A percentile compares a stretch with the other conserved stretches of the same genome.
phyloP scores from a whole-genome alignment of 2,113 vertebrate species.

The Nycticorax nycticorax region DNA sequence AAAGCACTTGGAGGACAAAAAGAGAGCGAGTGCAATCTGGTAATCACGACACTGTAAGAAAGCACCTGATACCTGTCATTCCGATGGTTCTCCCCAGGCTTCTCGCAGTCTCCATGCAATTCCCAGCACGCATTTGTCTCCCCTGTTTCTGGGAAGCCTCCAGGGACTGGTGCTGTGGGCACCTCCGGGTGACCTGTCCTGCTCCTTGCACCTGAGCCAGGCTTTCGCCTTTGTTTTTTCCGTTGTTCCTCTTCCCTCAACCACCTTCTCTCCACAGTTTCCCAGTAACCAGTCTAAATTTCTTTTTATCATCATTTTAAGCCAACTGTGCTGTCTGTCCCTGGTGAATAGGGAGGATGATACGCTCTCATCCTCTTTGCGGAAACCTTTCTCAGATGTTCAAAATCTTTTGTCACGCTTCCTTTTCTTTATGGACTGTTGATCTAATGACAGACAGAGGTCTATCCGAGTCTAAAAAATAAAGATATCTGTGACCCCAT shows the following conservation, averaged over 20 bases:
- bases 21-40: not conserved
- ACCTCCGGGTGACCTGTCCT: not conserved
- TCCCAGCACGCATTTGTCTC: not conserved
- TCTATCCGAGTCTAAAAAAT: not conserved
- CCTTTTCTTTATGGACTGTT: not conserved
- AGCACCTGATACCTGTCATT: not conserved
- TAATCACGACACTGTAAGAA: not conserved
- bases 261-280: not conserved
- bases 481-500: not conserved
- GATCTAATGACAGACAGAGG: not conserved
- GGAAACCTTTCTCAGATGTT: conserved; percentile 9
- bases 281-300: not conserved
- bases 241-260: not conserved
- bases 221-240: not conserved
- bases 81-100: not conserved
- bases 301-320: not conserved
- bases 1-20: not conserved
- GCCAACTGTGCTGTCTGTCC: not conserved
- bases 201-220: not conserved
- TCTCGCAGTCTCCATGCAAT: not conserved
- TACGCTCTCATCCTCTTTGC: not conserved
- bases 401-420: not conserved
- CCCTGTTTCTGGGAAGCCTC: not conserved
- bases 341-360: not conserved
- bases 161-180: not conserved